phyloP scores from a whole-genome alignment of 1,140 invertebrate genomes.

The Caenorhabditis elegans region WBcel235 BX284605.5:5456501-5457000 shows the following conservation, averaged over 20 bases:
- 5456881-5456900: constrained; percentile 26
- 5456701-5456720: neutral
- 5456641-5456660: neutral
- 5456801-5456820: neutral
- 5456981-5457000: neutral
- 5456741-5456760: neutral
- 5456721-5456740: neutral
- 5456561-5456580: constrained; percentile 31
- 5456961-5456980: neutral
- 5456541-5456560: constrained; percentile 25
- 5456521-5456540: constrained; percentile 27
- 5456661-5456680: neutral
- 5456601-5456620: neutral
- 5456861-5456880: constrained; percentile 20
- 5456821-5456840: constrained; percentile 18
- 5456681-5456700: neutral
- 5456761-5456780: neutral
- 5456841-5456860: constrained; percentile 16
- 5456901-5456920: neutral
- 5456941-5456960: neutral
- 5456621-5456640: neutral
- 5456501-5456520: too few species aligned
- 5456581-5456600: constrained; percentile 6
- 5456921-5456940: constrained; percentile 17
- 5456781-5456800: neutral